Percentiles rank a stretch among this genome's conserved stretches.
These are phyloP conservation scores for Pentalonia nigronervosa DNA, from an alignment of 1,140 invertebrate species.

Conservation along the genomic window DNA sequence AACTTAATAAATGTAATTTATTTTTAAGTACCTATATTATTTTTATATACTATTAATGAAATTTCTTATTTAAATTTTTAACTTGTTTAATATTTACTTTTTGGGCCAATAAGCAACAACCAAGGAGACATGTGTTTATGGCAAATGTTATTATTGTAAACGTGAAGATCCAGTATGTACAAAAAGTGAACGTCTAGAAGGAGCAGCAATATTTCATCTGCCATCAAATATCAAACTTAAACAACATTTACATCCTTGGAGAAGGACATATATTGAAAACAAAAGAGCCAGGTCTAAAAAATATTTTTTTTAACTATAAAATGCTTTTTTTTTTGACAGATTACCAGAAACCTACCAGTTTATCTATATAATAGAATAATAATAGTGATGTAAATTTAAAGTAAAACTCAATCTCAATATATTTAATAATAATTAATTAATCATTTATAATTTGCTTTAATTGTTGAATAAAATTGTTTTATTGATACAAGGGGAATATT, in stretches of 20 bases:
- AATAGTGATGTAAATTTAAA: no score
- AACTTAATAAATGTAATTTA: background rate
- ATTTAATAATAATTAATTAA: no score
- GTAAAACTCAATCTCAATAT: no score
- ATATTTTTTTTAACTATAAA: background rate
- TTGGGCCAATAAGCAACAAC: constrained; percentile 50
- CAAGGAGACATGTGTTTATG: constrained; percentile 80
- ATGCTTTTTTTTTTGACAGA: background rate
- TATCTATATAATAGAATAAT: background rate
- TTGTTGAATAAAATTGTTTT: no score
- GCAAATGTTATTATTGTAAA: constrained; percentile 88
- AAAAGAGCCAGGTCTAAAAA: constrained; percentile 69
- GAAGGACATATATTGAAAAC: constrained; percentile 82
- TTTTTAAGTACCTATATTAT: constrained; percentile 3
- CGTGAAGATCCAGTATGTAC: constrained; percentile 83
- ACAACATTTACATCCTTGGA: constrained; percentile 85
- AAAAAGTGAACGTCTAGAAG: constrained; percentile 75
- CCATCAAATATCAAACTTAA: constrained; percentile 72
- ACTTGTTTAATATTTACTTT: background rate
- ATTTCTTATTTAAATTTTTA: background rate
- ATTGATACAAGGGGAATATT: no score
- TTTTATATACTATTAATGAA: background rate
- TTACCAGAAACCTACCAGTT: background rate
- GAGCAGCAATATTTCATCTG: constrained; percentile 84
- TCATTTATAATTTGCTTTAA: no score